Evolutionary conservation across 2,888 invertebrate genomes (phyloP), one percentile per base, ranked within the genome.

Genomic region (Argynnis bischoffii): DNA sequence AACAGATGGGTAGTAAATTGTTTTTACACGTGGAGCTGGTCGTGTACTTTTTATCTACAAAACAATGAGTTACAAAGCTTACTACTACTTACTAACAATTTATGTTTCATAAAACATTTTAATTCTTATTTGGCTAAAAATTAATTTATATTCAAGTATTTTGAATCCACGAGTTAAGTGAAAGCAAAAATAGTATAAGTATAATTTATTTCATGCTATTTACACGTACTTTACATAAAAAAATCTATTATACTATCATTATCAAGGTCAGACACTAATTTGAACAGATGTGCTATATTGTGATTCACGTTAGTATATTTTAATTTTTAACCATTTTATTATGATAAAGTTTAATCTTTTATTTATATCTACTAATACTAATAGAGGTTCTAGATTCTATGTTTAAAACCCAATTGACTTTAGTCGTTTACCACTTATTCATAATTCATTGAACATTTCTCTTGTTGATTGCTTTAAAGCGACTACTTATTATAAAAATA

Each of bases 211-310:
- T 15, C 21, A 11, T n/a, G 1, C 1, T 15, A 26, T 47, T 59
- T 11, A 59, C 8, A 15, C 8, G 13, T 48, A n/a, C 13, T n/a
- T n/a, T 48, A 26, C n/a, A 59, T 48, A 26, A 59, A 41, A n/a
- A 31, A n/a, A 47, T 8, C 2, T 13, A 15, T 48, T 21, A 48
- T n/a, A 26, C 26, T 48, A 47, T 53, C 51, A 51, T 35, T 47
- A 59, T 59, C 65, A 65, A 65, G 53, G 59, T 31, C 59, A 47
- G 5, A 15, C 18, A 6, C 31, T 59, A n/a, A 65, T 65, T 65
- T 65, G 59, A 46, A 48, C 65, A 65, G 59, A 59, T 65, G 65
- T 46, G 14, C 46, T 13, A 21, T 59, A 11, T 48, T 48, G 26
- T 59, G 48, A 59, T n/a, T 59, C 48, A 59, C 6, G n/a, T n/a